phyloP scores from a whole-genome alignment of 2,113 vertebrate genomes.

The Mirza zaza region DNA sequence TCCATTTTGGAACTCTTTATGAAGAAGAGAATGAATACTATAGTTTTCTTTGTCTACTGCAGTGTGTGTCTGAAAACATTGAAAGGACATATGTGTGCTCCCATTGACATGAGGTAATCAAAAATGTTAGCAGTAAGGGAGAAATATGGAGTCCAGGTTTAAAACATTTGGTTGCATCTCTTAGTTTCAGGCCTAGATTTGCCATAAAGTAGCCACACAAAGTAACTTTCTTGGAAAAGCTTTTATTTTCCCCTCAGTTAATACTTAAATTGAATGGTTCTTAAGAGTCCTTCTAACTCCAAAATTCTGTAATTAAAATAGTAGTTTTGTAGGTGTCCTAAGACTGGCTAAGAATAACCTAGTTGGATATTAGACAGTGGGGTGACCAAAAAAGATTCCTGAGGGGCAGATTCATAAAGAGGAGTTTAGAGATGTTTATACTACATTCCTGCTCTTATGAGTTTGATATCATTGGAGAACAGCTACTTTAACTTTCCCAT shows the following conservation, averaged over 20 bases:
- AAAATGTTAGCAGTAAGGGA: background rate
- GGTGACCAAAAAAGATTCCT: background rate
- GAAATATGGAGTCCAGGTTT: conserved; percentile 49
- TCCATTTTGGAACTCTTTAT: conserved; percentile 8
- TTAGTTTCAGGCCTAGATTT: conserved; percentile 38
- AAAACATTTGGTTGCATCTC: conserved; percentile 12
- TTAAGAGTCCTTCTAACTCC: background rate
- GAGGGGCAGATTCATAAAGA: conserved; percentile 23
- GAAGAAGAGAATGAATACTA: background rate
- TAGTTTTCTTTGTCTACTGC: background rate
- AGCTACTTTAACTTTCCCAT: conserved; percentile 25
- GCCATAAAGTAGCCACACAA: background rate
- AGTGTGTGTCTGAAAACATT: background rate
- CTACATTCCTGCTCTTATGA: background rate
- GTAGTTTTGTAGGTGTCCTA: background rate
- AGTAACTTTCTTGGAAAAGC: background rate
- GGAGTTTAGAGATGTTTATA: conserved; percentile 34
- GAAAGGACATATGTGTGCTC: background rate
- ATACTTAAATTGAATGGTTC: conserved; percentile 42
- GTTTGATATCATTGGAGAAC: background rate
- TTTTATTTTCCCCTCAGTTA: background rate
- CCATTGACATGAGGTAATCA: background rate
- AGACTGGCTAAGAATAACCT: background rate
- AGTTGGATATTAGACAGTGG: background rate
- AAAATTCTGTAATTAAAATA: conserved; percentile 33